Percentiles rank a stretch among this genome's conserved stretches.
phyloP scores from a whole-genome alignment of 2,888 invertebrate species.

The Xylota sylvarum region DNA sequence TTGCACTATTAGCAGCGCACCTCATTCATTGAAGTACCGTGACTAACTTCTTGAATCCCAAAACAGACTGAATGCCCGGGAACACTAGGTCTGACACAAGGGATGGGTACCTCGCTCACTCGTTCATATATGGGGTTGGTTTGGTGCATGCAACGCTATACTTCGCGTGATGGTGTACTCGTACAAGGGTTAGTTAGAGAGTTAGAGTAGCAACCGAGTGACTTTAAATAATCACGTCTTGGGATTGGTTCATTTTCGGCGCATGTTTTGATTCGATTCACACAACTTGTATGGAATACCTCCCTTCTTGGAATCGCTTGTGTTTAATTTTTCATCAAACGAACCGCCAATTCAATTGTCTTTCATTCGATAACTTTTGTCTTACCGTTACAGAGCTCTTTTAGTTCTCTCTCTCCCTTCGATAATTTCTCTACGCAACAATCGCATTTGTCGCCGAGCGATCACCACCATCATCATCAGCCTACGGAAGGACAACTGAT shows the following conservation, averaged over 20 bases:
- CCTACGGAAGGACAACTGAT: constrained; percentile 80
- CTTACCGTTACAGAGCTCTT: constrained; percentile 84
- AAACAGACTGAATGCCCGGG: not conserved
- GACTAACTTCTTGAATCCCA: constrained; percentile 60
- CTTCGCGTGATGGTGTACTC: constrained; percentile 22
- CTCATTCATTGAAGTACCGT: constrained; percentile 49
- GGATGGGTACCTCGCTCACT: constrained; percentile 42
- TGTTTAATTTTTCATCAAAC: constrained; percentile 58
- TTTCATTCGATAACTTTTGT: constrained; percentile 72
- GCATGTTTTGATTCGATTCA: constrained; percentile 69
- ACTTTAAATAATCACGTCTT: not conserved
- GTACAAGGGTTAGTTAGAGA: constrained; percentile 21
- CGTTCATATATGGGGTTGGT: constrained; percentile 18
- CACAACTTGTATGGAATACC: constrained; percentile 25
- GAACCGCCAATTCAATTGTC: constrained; percentile 56
- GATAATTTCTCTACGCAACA: constrained; percentile 84
- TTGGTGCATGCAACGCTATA: constrained; percentile 11
- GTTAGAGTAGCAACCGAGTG: constrained; percentile 7
- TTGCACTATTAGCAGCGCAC: constrained; percentile 37
- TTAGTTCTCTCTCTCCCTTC: constrained; percentile 85
- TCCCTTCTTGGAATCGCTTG: constrained; percentile 51
- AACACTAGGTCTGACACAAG: not conserved
- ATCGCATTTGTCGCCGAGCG: constrained; percentile 79
- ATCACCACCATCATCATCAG: constrained; percentile 70
- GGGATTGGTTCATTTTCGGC: constrained; percentile 72